Percentiles rank a stretch among this genome's conserved stretches.
phyloP scores from a whole-genome alignment of 2,113 vertebrate genomes.

The Sceloporus undulatus region DNA sequence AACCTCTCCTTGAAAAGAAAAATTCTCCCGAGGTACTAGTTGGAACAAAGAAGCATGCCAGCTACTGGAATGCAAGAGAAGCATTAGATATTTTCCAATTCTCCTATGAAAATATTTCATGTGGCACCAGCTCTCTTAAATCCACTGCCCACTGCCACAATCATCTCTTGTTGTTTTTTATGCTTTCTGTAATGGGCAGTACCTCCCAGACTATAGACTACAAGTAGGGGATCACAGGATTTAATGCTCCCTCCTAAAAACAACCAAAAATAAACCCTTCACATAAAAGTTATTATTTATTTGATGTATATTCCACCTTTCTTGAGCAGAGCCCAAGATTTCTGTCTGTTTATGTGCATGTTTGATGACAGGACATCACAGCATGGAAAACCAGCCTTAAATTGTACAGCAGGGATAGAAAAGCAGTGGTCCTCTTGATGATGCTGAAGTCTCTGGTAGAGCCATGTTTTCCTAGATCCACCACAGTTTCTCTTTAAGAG shows the following conservation, averaged over 20 bases:
- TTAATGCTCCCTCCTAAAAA: not conserved
- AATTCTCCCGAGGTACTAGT: not conserved
- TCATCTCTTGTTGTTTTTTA: not conserved
- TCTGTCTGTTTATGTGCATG: too few species aligned
- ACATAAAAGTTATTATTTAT: too few species aligned
- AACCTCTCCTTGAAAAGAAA: conserved; percentile 5
- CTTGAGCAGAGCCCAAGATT: too few species aligned
- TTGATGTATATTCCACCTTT: too few species aligned
- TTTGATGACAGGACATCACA: too few species aligned
- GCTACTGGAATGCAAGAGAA: not conserved
- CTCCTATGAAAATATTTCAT: not conserved
- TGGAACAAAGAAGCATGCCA: not conserved
- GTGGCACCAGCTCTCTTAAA: not conserved
- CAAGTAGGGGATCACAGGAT: not conserved
- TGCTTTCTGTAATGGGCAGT: not conserved
- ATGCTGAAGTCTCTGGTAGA: too few species aligned
- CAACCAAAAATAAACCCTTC: not conserved
- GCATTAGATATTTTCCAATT: not conserved
- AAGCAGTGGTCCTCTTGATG: too few species aligned
- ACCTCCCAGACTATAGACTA: not conserved
- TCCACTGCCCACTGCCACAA: not conserved
- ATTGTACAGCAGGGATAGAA: too few species aligned
- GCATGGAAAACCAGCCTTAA: too few species aligned
- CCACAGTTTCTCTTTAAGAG: too few species aligned
- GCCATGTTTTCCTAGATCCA: too few species aligned